phyloP scores from a whole-genome alignment of 1,140 invertebrate species.

The Drosophila ohnishii region DNA sequence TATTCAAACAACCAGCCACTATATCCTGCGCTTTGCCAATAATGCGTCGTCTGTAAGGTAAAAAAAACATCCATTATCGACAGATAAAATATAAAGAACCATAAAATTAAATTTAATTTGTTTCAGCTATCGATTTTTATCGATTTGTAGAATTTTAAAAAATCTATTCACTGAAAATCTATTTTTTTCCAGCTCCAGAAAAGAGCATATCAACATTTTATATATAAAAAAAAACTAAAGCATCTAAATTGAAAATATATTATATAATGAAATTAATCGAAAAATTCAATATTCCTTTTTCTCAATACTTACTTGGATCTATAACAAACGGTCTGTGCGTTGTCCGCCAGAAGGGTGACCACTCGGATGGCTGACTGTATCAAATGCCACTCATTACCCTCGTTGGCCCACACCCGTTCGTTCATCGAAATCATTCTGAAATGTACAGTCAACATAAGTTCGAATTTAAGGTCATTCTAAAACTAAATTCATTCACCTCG shows the following conservation, averaged over 20 bases:
- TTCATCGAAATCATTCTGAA: constrained; percentile 88
- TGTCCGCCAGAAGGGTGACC: constrained; percentile 85
- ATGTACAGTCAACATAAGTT: background rate
- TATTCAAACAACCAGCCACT: constrained; percentile 87
- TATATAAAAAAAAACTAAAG: too few relatives aligned
- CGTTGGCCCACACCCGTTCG: constrained; percentile 89
- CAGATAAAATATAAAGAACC: too few relatives aligned
- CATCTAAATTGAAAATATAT: too few relatives aligned
- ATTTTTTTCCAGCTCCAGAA: too few relatives aligned
- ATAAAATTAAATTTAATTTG: too few relatives aligned
- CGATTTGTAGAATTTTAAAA: too few relatives aligned
- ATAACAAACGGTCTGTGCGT: constrained; percentile 61
- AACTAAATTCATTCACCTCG: constrained; percentile 84
- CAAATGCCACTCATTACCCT: constrained; percentile 91
- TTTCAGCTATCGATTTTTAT: too few relatives aligned
- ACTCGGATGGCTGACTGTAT: constrained; percentile 88
- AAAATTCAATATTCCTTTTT: background rate
- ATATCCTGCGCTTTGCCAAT: constrained; percentile 87
- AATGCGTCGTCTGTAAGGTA: constrained; percentile 84
- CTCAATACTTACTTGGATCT: constrained; percentile 62
- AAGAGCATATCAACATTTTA: too few relatives aligned
- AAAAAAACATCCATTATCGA: background rate
- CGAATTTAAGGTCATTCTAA: constrained; percentile 44
- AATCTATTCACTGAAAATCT: too few relatives aligned
- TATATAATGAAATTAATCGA: too few relatives aligned